Base-by-base conservation (phyloP, 2,113 vertebrate species). In the Trematocara macrostoma region DNA sequence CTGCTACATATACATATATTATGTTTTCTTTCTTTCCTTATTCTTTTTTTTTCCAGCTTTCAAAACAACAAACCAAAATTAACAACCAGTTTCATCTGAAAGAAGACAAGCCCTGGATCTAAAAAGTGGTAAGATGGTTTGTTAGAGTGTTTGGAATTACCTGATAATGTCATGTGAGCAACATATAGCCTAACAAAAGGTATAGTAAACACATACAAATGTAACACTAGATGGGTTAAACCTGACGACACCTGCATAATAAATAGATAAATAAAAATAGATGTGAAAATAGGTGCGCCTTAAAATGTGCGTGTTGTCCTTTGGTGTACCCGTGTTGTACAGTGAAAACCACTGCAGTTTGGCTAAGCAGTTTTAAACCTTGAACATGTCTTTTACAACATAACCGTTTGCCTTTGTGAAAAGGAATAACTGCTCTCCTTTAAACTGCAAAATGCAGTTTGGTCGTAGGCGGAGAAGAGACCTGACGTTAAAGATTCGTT, bases 21-120 rank as follows among this genome's bases (percentile, higher is more conserved):
- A 4, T 15, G 38, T 42, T 42, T 64, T 38, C 5, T 38, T 64
- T 64, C 0, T 38, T 12, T 38, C 0, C 0, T 11, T n/a, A 0
- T 11, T 64, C 6, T 34, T 61, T 0, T 31, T 31, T 59, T 67
- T 38, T 12, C 64, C 35, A 23, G 20, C 2, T 71, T 42, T 15
- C 14, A 45, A 71, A 71, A 26, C 14, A 7, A 45, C 42, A 47
- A 47, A 47, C 23, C 23, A 47, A 26, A 74, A 47, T 15, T 0
- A 47, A 47, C 42, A 26, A 47, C 2, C 69, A 18, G 23, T 74
- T 47, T 47, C 42, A 47, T 74, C 42, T 29, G 69, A 74, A 11
- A 18, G 23, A 47, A 71, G 14, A 3, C 23, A 74, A 49, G 69
- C 6, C 1, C 42, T 47, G 23, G 23, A 74, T 47, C 69, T 74